Percentiles rank a stretch among this genome's conserved stretches.
phyloP scores from a whole-genome alignment of 2,797 vertebrate species.

The Phaenicophaeus curvirostris region DNA sequence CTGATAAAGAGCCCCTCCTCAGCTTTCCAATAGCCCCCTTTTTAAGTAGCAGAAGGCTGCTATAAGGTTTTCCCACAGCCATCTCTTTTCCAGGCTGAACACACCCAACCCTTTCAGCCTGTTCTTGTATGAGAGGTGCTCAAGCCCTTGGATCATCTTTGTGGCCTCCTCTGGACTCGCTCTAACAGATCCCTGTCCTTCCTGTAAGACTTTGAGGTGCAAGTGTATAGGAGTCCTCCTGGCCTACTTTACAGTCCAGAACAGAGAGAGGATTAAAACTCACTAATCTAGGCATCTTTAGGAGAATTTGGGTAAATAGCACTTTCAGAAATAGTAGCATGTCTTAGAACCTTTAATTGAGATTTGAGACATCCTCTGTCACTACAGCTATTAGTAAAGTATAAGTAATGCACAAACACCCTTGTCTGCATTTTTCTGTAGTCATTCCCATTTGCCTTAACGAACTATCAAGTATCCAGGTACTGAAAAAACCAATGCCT shows the following conservation, averaged over 20 bases:
- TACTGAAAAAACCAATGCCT: neutral
- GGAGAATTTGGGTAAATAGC: neutral
- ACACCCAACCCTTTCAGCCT: no score
- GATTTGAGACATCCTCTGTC: neutral
- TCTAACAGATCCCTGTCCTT: no score
- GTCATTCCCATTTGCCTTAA: neutral
- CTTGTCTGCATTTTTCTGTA: neutral
- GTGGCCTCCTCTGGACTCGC: no score
- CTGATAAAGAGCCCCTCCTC: no score
- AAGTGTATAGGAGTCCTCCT: neutral
- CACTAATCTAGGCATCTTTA: neutral
- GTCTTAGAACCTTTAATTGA: neutral
- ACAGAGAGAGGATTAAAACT: neutral
- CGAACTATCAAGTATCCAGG: neutral
- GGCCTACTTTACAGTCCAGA: neutral
- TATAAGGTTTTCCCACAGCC: no score
- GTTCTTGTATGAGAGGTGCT: no score
- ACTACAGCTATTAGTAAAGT: neutral
- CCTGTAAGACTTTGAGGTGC: neutral
- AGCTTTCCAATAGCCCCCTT: no score
- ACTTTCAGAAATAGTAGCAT: neutral
- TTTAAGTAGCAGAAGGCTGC: no score
- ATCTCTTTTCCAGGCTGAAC: no score
- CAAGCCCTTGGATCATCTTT: no score
- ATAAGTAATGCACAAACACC: neutral